These are phyloP conservation scores for Myopa testacea DNA, from an alignment of 2,888 invertebrate species.

Conservation along the genomic window DNA sequence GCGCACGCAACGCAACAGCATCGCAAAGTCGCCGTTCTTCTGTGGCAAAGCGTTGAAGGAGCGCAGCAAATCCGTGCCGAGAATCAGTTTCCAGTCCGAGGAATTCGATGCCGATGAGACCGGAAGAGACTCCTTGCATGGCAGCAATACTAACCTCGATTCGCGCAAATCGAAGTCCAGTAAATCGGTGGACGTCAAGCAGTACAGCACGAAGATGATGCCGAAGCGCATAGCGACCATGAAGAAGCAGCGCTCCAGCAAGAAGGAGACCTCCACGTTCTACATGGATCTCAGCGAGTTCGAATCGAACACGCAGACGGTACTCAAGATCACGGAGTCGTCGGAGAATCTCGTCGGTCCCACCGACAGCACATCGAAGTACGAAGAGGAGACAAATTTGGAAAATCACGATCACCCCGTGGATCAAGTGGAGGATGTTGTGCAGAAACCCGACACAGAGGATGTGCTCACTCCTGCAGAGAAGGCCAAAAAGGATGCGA, in stretches of 20 bases:
- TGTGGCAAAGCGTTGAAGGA: slow-evolving; percentile 61
- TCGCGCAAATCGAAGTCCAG: slow-evolving; percentile 59
- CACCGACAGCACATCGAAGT: slow-evolving; percentile 37
- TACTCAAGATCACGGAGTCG: slow-evolving; percentile 75
- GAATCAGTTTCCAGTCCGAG: slow-evolving; percentile 59
- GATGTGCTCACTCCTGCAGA: slow-evolving; percentile 68
- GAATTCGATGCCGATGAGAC: slow-evolving; percentile 54
- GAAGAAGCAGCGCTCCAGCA: slow-evolving; percentile 75
- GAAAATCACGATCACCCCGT: slow-evolving; percentile 1
- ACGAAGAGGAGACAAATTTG: slow-evolving; percentile 31
- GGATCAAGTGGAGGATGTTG: slow-evolving; percentile 10
- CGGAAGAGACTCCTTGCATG: slow-evolving; percentile 53
- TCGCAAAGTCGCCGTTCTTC: slow-evolving; percentile 53
- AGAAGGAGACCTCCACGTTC: slow-evolving; percentile 75
- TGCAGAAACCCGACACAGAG: neutral
- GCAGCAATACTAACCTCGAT: slow-evolving; percentile 57
- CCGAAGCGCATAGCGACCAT: slow-evolving; percentile 79
- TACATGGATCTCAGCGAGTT: slow-evolving; percentile 76
- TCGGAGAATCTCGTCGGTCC: slow-evolving; percentile 70
- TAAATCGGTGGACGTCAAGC: slow-evolving; percentile 71
- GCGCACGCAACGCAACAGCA: slow-evolving; percentile 48
- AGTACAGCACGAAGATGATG: slow-evolving; percentile 77
- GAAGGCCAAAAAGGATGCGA: slow-evolving; percentile 74
- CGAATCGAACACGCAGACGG: slow-evolving; percentile 57
- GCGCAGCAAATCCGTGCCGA: slow-evolving; percentile 66